Percentiles rank a stretch among this genome's conserved stretches.
These are phyloP conservation scores for Lobophora halterata DNA, from an alignment of 2,888 invertebrate genomes.

Conservation along the genomic window DNA sequence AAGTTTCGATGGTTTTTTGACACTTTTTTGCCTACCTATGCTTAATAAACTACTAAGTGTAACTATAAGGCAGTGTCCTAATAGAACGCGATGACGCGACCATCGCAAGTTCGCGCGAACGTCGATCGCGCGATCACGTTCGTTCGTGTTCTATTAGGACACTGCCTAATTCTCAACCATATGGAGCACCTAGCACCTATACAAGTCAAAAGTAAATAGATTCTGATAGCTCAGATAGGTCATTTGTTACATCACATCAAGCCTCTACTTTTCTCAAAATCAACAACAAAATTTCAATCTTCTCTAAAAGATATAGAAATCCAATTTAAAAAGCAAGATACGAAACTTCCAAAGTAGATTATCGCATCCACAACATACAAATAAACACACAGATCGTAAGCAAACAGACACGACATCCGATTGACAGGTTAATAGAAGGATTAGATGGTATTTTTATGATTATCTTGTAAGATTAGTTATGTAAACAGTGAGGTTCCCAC, in stretches of 20 bases:
- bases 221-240: slow-evolving; percentile 11
- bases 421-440: slow-evolving; percentile 52
- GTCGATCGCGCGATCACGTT: no score
- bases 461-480: slow-evolving; percentile 39
- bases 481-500: slow-evolving; percentile 38
- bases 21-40: no score
- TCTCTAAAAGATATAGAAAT: slow-evolving; percentile 1
- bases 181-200: no score
- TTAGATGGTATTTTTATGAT: slow-evolving; percentile 42
- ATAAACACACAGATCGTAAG: slow-evolving; percentile 28
- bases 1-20: no score
- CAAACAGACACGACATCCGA: slow-evolving; percentile 40
- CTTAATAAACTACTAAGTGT: no score
- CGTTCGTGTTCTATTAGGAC: no score
- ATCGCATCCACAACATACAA: slow-evolving; percentile 23
- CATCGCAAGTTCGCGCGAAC: no score
- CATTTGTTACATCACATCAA: slow-evolving; percentile 6
- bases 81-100: no score
- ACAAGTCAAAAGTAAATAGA: slow-evolving; percentile 5
- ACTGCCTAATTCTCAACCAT: no score
- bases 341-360: slow-evolving; percentile 18
- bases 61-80: no score
- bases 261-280: slow-evolving; percentile 5
- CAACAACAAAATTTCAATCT: background rate
- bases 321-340: slow-evolving; percentile 5